Conservation (phyloP, 2,113 vertebrate species). For the Gracilinanus agilis region DNA sequence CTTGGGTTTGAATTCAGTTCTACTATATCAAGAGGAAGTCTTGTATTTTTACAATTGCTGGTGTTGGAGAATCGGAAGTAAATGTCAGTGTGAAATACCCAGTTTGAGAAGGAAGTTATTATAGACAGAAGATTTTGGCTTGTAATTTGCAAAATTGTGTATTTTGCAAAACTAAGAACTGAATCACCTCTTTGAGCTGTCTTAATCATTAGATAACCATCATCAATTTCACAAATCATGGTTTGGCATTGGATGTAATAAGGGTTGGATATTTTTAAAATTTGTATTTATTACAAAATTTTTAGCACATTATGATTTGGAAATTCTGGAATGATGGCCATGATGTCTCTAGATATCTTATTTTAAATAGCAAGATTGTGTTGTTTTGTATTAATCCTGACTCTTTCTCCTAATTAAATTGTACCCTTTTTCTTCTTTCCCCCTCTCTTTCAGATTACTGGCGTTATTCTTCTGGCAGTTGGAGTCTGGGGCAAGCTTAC, state of each 20-base stretch:
- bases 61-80: background rate
- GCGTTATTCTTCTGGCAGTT: slow-evolving; percentile 96
- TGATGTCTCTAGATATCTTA: background rate
- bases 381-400: background rate
- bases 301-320: background rate
- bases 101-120: background rate
- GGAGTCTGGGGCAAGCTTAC: slow-evolving; percentile 99
- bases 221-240: background rate
- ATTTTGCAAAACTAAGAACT: background rate
- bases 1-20: no score
- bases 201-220: background rate
- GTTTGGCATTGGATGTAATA: background rate
- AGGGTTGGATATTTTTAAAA: background rate
- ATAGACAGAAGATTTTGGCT: background rate
- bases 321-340: background rate
- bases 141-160: background rate
- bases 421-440: slow-evolving; percentile 17
- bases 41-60: background rate
- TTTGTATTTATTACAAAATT: background rate
- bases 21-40: no score
- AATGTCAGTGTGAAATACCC: background rate
- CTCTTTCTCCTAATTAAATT: slow-evolving; percentile 7
- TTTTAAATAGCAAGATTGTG: background rate
- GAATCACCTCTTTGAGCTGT: background rate
- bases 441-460: slow-evolving; percentile 92